Evolutionary conservation across 2,888 invertebrate genomes (phyloP).

Genomic region (Rhingia rostrata): DNA sequence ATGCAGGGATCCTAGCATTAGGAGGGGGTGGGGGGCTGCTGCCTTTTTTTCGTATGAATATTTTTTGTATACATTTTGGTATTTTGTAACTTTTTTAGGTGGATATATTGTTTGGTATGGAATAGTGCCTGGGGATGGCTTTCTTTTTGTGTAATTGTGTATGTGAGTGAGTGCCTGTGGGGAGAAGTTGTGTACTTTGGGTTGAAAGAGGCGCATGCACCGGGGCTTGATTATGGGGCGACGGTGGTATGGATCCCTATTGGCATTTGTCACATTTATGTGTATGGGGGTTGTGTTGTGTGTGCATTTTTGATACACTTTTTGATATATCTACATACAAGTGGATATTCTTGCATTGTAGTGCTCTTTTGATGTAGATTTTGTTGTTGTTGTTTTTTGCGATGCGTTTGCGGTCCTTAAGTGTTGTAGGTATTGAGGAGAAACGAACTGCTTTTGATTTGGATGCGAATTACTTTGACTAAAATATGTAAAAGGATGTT

Average conservation of each 20-base stretch:
- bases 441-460: constrained; percentile 54
- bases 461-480: constrained; percentile 41
- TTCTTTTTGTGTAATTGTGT: constrained; percentile 46
- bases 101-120: constrained; percentile 8
- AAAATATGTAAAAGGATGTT: constrained; percentile 13
- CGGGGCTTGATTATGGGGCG: constrained; percentile 37
- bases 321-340: constrained; percentile 13
- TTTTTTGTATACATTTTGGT: neutral
- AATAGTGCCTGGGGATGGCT: constrained; percentile 2
- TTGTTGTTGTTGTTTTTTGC: neutral
- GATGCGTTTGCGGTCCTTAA: constrained; percentile 42
- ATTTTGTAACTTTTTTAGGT: constrained; percentile 37
- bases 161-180: constrained; percentile 40
- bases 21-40: neutral
- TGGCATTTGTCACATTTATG: constrained; percentile 69
- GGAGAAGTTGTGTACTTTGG: constrained; percentile 57
- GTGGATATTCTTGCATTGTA: constrained; percentile 10
- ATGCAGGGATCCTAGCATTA: neutral
- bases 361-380: constrained; percentile 11
- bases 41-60: constrained; percentile 5
- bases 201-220: constrained; percentile 74
- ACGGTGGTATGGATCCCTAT: constrained; percentile 61
- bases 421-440: constrained; percentile 35
- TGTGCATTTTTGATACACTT: constrained; percentile 54
- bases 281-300: constrained; percentile 51